A percentile compares a stretch with the other conserved stretches of the same genome.
phyloP scores from a whole-genome alignment of 2,888 invertebrate species.

The Gymnocheta viridis region DNA sequence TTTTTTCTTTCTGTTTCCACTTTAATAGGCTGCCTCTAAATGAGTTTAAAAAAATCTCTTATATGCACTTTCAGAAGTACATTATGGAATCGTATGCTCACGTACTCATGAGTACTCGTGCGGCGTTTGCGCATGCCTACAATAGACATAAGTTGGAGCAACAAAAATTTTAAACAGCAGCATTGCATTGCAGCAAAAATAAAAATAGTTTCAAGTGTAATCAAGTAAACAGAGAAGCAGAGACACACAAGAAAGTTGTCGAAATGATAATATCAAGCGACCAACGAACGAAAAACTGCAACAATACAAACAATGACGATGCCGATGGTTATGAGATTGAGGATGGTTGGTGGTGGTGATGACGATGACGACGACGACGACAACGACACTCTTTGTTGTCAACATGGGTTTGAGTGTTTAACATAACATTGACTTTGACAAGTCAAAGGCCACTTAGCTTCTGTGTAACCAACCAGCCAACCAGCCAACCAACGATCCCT shows the following conservation, averaged over 20 bases:
- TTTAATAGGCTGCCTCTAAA: constrained; percentile 60
- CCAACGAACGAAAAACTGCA: constrained; percentile 17
- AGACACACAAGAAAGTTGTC: constrained; percentile 41
- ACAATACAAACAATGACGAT: constrained; percentile 15
- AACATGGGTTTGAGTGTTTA: constrained; percentile 68
- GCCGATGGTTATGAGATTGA: constrained; percentile 13
- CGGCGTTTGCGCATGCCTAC: constrained; percentile 65
- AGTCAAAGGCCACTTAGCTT: constrained; percentile 72
- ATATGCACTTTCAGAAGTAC: constrained; percentile 22
- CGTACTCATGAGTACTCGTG: constrained; percentile 69
- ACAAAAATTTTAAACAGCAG: constrained; percentile 9
- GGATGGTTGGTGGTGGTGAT: constrained; percentile 19
- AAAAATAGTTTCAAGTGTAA: constrained; percentile 43
- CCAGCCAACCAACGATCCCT: constrained; percentile 30
- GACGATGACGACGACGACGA: constrained; percentile 47
- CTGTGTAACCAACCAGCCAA: constrained; percentile 45
- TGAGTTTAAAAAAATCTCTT: constrained; percentile 33
- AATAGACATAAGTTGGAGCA: constrained; percentile 28
- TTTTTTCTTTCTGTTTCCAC: constrained; percentile 40
- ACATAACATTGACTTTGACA: constrained; percentile 71
- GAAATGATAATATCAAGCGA: constrained; percentile 62
- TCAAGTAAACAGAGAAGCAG: constrained; percentile 41
- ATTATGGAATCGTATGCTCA: constrained; percentile 58
- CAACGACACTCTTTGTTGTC: constrained; percentile 67
- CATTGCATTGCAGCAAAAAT: constrained; percentile 18